These are phyloP conservation scores for Thamnaconus septentrionalis DNA, from an alignment of 2,113 vertebrate species.

Conservation along the genomic window DNA sequence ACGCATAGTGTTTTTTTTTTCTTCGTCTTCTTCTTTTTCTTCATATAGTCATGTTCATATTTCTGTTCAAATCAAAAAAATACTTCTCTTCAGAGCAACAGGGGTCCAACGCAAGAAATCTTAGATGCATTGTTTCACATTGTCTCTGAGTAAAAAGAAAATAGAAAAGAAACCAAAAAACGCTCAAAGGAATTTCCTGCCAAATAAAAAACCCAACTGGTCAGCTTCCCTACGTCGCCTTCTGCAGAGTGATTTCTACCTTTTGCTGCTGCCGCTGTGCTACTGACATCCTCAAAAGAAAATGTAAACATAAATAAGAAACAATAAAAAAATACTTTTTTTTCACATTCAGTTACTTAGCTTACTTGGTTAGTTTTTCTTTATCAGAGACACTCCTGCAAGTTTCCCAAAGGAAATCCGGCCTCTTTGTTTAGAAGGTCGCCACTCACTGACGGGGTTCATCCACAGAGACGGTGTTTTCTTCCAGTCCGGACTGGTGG, in stretches of 20 bases:
- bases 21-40: neutral
- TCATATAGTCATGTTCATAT: slow-evolving; percentile 56
- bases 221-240: slow-evolving; percentile 31
- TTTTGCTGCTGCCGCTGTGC: slow-evolving; percentile 43
- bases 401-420: slow-evolving; percentile 45
- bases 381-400: slow-evolving; percentile 58
- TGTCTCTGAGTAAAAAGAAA: slow-evolving; percentile 63
- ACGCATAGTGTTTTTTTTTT: slow-evolving; percentile 47
- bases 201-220: slow-evolving; percentile 16
- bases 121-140: slow-evolving; percentile 42
- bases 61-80: slow-evolving; percentile 71
- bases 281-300: slow-evolving; percentile 62
- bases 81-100: slow-evolving; percentile 64
- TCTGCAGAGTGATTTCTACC: slow-evolving; percentile 24
- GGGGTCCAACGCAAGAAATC: slow-evolving; percentile 52
- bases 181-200: slow-evolving; percentile 29
- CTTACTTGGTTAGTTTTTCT: slow-evolving; percentile 69
- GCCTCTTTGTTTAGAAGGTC: slow-evolving; percentile 36
- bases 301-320: slow-evolving; percentile 61
- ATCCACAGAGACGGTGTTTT: slow-evolving; percentile 43
- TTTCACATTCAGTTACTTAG: slow-evolving; percentile 79
- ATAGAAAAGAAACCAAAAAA: slow-evolving; percentile 51
- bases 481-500: slow-evolving; percentile 31
- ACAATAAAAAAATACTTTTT: slow-evolving; percentile 73
- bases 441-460: slow-evolving; percentile 33